A percentile compares a stretch with the other conserved stretches of the same genome.
These are phyloP conservation scores for Pygocentrus nattereri DNA, from an alignment of 2,797 vertebrate species.

Conservation along the genomic window DNA sequence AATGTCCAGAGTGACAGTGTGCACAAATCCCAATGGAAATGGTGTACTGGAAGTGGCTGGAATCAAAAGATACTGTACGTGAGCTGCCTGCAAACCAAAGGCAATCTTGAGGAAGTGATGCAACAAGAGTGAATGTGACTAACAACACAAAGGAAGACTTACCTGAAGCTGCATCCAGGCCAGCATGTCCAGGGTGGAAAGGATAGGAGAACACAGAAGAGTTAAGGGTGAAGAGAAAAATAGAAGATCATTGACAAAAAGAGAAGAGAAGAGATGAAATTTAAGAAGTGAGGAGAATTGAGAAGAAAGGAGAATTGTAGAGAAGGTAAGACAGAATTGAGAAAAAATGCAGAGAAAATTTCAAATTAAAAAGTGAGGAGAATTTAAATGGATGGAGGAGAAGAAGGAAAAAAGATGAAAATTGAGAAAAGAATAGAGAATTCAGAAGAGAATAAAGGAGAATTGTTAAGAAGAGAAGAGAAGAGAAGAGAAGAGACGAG, in stretches of 20 bases:
- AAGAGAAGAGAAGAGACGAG: neutral
- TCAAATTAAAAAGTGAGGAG: too few species aligned
- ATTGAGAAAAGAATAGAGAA: too few species aligned
- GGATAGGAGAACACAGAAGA: neutral
- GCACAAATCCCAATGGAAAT: neutral
- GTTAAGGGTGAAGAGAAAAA: neutral
- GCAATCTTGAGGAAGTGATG: neutral
- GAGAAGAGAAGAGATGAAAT: neutral
- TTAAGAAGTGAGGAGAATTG: neutral
- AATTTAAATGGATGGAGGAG: neutral
- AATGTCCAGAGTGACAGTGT: neutral
- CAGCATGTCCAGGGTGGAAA: neutral
- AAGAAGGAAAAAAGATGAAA: too few species aligned
- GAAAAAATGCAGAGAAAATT: neutral
- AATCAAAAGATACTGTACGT: neutral
- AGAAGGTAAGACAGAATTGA: neutral
- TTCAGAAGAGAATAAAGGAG: too few species aligned
- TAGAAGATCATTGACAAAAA: neutral
- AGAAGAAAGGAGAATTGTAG: neutral
- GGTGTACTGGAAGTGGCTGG: neutral
- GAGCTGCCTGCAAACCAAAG: neutral
- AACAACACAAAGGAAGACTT: neutral
- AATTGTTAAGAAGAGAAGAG: neutral
- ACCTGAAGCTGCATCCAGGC: slow-evolving; percentile 37
- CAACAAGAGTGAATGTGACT: neutral